phyloP scores from a whole-genome alignment of 1,140 invertebrate genomes.

The Hylaeus volcanicus region DNA sequence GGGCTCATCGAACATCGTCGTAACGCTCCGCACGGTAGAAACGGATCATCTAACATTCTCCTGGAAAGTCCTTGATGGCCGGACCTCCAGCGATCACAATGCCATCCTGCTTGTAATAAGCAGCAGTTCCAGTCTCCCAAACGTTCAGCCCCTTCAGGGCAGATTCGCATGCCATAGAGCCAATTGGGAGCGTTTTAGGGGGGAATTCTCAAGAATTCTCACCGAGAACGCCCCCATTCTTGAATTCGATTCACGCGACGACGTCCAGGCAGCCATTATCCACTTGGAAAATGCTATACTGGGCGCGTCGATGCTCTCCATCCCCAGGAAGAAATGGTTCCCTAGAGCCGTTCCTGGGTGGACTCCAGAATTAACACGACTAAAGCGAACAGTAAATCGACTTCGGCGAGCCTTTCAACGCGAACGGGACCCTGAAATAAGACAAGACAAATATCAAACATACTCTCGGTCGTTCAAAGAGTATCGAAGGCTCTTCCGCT shows the following conservation, averaged over 20 bases:
- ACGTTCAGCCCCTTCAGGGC: accelerated
- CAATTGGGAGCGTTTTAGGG: slow-evolving; percentile 42
- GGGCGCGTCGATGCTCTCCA: background rate
- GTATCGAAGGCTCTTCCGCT: slow-evolving; percentile 1
- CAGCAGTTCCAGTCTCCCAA: background rate
- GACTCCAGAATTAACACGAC: slow-evolving; percentile 20
- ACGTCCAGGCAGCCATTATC: background rate
- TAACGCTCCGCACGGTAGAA: slow-evolving; percentile 6
- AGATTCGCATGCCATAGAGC: slow-evolving; percentile 34
- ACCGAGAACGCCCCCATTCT: background rate
- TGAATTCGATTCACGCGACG: background rate
- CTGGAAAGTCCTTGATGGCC: background rate
- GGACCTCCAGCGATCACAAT: slow-evolving; percentile 45
- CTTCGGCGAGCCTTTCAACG: slow-evolving; percentile 9
- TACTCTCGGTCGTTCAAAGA: background rate
- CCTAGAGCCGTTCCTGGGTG: slow-evolving; percentile 41
- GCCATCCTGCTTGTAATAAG: background rate
- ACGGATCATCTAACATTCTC: background rate
- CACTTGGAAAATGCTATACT: background rate
- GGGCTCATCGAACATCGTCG: slow-evolving; percentile 40
- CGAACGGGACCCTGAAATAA: background rate
- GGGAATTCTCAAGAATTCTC: background rate
- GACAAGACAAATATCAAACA: background rate
- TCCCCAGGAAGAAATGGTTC: background rate
- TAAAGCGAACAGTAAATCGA: slow-evolving; percentile 25